Evolutionary conservation across 2,797 vertebrate genomes (phyloP).

Genomic region (Poecile montanus): DNA sequence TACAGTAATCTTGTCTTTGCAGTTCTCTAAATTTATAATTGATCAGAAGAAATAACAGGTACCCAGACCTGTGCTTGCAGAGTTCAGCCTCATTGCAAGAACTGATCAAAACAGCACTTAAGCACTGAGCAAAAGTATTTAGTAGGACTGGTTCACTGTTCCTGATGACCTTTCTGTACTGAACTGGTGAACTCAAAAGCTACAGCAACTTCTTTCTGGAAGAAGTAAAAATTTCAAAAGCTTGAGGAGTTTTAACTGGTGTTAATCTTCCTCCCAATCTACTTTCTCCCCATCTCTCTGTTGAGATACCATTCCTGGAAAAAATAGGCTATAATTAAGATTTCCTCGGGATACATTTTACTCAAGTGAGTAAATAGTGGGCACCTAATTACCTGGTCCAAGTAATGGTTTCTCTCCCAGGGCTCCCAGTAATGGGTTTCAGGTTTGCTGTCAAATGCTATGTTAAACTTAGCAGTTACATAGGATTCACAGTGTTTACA

Average conservation of each 20-base stretch:
- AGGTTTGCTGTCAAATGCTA: not conserved
- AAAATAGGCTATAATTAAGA: not conserved
- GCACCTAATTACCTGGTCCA: not conserved
- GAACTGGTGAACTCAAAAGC: not conserved
- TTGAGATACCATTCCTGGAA: not conserved
- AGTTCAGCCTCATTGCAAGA: not conserved
- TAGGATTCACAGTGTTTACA: not conserved
- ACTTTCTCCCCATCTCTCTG: not conserved
- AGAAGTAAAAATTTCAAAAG: not conserved
- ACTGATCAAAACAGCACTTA: not conserved
- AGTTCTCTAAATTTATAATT: not conserved
- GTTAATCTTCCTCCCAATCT: not conserved
- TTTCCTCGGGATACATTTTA: not conserved
- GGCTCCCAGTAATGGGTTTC: not conserved
- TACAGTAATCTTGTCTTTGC: not conserved
- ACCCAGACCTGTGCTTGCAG: not conserved
- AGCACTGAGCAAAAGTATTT: not conserved
- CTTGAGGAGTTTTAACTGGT: not conserved
- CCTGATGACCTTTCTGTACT: not conserved
- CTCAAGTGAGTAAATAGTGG: not conserved
- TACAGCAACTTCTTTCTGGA: not conserved
- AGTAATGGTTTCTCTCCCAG: not conserved
- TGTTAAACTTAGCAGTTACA: not conserved
- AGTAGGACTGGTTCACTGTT: not conserved
- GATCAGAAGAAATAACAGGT: not conserved